Conservation (phyloP, 2,797 vertebrate genomes). For the Diglossa cyanea region DNA sequence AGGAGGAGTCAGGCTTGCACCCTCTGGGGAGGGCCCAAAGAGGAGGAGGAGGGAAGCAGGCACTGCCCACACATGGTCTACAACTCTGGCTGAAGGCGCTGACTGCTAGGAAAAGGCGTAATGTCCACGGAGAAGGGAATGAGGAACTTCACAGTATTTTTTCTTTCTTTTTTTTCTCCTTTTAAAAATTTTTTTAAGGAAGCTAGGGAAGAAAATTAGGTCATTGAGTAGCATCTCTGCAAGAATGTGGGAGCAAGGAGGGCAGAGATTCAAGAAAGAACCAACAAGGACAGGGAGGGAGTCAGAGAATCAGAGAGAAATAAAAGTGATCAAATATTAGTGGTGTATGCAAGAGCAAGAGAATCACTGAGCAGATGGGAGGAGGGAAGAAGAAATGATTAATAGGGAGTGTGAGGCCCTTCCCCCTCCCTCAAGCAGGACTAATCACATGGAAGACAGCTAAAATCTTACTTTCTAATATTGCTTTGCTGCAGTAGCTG, state of each 20-base stretch:
- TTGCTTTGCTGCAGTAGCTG: background rate
- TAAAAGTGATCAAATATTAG: conserved; percentile 10
- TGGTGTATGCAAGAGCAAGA: background rate
- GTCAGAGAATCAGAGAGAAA: background rate
- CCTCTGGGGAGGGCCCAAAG: background rate
- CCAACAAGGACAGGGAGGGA: background rate
- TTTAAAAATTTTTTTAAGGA: background rate
- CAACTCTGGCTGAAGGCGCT: background rate
- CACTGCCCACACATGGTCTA: background rate
- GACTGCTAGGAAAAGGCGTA: background rate
- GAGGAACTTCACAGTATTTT: background rate
- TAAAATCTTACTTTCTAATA: conserved; percentile 61
- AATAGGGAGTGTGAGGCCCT: conserved; percentile 50
- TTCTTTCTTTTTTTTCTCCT: background rate
- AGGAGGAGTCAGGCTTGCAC: conserved; percentile 29
- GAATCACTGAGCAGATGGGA: conserved; percentile 52
- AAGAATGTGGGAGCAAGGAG: background rate
- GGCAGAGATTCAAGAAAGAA: background rate
- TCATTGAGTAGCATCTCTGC: background rate
- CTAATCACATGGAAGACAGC: conserved; percentile 55
- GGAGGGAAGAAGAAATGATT: conserved; percentile 62
- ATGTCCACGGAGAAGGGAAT: background rate
- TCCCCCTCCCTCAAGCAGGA: conserved; percentile 46
- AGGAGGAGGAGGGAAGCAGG: conserved; percentile 17
- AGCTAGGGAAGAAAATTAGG: background rate